A percentile compares a stretch with the other conserved stretches of the same genome.
Conservation (phyloP, 2,888 invertebrate species). For the Galeopsomyia nigrocyanea region DNA sequence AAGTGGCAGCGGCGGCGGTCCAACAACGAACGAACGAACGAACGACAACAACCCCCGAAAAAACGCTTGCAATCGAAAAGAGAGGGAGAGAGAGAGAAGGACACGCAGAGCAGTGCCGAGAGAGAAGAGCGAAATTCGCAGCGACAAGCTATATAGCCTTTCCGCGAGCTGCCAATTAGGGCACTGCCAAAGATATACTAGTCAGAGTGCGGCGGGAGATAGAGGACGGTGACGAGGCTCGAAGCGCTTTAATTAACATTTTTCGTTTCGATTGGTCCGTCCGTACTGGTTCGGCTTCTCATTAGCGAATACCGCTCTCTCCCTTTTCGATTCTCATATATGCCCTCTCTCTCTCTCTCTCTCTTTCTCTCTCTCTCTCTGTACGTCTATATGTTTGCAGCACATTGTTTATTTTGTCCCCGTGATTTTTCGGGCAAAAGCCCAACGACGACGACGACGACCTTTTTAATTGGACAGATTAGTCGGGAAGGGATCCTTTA, state of each 20-base stretch:
- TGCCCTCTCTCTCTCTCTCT: conserved; percentile 43
- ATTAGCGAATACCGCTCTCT: conserved; percentile 66
- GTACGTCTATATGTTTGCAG: conserved; percentile 33
- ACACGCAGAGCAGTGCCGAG: no score
- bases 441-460: conserved; percentile 38
- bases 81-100: not conserved
- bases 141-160: conserved; percentile 26
- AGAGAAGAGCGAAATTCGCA: not conserved
- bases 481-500: conserved; percentile 51
- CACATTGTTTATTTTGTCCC: conserved; percentile 36
- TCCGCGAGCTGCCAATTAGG: conserved; percentile 47
- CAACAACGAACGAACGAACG: no score
- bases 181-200: conserved; percentile 38
- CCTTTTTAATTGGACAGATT: conserved; percentile 68
- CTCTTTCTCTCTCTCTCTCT: conserved; percentile 12
- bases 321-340: conserved; percentile 6
- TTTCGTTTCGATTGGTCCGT: conserved; percentile 64
- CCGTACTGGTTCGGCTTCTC: conserved; percentile 56
- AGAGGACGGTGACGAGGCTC: conserved; percentile 38
- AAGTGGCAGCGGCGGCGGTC: no score
- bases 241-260: conserved; percentile 66
- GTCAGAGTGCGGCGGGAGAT: conserved; percentile 17
- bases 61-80: not conserved
- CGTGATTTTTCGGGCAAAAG: not conserved
- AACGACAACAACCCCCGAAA: no score